Conservation (phyloP, 2,113 vertebrate genomes). For the Orientallactaga bullata region DNA sequence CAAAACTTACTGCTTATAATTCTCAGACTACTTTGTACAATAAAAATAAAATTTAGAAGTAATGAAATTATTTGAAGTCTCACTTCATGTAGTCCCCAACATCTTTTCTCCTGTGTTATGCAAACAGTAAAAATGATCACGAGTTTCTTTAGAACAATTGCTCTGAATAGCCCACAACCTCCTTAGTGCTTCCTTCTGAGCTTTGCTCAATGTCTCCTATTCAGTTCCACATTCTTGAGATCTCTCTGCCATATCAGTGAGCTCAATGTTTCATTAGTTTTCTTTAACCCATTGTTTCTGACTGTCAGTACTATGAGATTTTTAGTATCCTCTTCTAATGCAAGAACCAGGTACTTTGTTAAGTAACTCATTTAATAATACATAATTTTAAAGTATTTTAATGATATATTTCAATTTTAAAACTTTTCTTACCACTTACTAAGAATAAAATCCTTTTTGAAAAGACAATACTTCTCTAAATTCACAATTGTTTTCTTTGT, state of each 20-base stretch:
- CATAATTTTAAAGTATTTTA: neutral
- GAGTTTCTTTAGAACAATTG: neutral
- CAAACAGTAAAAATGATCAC: neutral
- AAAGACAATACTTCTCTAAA: neutral
- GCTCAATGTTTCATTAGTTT: neutral
- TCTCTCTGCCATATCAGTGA: neutral
- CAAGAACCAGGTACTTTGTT: neutral
- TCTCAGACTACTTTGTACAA: neutral
- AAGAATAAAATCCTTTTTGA: neutral
- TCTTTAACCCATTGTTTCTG: neutral
- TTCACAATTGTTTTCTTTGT: neutral
- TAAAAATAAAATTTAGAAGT: neutral
- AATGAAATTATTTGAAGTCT: neutral
- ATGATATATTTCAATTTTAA: neutral
- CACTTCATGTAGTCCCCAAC: neutral
- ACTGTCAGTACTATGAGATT: neutral
- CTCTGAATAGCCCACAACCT: fast-evolving
- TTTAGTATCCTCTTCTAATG: neutral
- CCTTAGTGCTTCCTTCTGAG: no score
- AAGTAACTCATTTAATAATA: neutral
- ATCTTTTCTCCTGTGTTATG: neutral
- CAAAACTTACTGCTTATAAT: neutral
- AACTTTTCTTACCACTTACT: neutral
- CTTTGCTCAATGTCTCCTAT: neutral
- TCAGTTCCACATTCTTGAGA: neutral